Evolutionary conservation across 2,797 vertebrate genomes (phyloP).

Genomic region (Phalanger gymnotis): DNA sequence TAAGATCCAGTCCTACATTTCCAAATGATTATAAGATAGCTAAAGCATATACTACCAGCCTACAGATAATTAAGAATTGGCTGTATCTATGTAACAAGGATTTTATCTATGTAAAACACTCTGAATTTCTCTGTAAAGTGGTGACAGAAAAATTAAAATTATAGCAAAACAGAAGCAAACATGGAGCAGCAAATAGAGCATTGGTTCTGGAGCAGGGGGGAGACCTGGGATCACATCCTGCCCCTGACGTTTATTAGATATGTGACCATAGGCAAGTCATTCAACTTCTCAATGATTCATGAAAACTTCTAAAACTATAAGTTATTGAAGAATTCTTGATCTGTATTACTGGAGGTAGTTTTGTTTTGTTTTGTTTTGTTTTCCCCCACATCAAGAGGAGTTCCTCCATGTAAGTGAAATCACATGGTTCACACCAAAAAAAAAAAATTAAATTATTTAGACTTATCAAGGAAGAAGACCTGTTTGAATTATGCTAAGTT

Average conservation of each 20-base stretch:
- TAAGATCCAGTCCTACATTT: not conserved
- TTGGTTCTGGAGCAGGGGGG: not conserved
- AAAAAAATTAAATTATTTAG: not conserved
- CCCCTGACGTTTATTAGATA: not conserved
- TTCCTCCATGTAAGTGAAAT: not conserved
- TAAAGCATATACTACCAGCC: not conserved
- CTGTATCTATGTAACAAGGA: not conserved
- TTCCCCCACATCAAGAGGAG: not conserved
- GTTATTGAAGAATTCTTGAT: not conserved
- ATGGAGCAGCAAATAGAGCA: not conserved
- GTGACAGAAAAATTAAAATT: not conserved
- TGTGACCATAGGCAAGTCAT: not conserved
- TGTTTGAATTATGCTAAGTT: not conserved
- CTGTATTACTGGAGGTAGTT: not conserved
- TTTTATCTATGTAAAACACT: not conserved
- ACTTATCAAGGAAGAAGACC: not conserved
- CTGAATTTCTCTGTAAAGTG: not conserved
- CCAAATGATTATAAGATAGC: not conserved
- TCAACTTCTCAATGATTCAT: not conserved
- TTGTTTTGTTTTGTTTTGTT: not conserved
- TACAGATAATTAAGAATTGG: not conserved
- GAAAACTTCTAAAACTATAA: not conserved
- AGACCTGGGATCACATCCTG: not conserved
- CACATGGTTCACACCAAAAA: not conserved
- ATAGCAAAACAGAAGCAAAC: not conserved